Evolutionary conservation across 2,888 invertebrate genomes (phyloP).

Genomic region (Conus canariensis): DNA sequence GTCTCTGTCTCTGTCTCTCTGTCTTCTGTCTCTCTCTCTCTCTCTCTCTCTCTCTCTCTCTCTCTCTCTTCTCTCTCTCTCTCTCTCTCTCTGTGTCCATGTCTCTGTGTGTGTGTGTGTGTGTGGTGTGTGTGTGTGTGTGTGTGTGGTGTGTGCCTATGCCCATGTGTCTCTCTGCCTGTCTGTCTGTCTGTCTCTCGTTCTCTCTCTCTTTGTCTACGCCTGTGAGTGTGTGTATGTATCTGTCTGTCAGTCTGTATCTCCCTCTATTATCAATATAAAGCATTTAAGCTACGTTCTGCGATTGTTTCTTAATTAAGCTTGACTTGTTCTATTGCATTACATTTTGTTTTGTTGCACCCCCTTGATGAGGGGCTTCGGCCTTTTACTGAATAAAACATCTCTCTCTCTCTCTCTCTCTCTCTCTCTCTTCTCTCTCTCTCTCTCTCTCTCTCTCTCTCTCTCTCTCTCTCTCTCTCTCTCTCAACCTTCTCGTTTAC

Average conservation of each 20-base stretch:
- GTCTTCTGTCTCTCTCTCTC: no score
- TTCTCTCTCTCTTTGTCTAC: no score
- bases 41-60: no score
- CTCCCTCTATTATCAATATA: neutral
- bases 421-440: neutral
- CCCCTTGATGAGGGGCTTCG: no score
- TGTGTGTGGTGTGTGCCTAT: neutral
- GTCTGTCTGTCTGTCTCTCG: neutral
- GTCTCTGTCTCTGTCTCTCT: neutral
- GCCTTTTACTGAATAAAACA: no score
- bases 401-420: no score
- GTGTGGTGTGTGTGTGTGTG: neutral
- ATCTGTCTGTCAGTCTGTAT: neutral
- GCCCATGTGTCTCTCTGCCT: neutral
- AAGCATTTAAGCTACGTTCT: no score
- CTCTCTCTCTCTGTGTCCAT: neutral
- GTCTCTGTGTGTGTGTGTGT: no score
- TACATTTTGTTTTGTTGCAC: neutral
- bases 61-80: neutral
- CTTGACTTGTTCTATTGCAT: neutral
- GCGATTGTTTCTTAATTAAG: no score
- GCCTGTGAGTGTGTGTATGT: neutral
- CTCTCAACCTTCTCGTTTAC: neutral
- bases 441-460: neutral
- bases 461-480: slow-evolving; percentile 11